phyloP scores from a whole-genome alignment of 2,797 vertebrate species.

The Gymnoscopelus braueri region DNA sequence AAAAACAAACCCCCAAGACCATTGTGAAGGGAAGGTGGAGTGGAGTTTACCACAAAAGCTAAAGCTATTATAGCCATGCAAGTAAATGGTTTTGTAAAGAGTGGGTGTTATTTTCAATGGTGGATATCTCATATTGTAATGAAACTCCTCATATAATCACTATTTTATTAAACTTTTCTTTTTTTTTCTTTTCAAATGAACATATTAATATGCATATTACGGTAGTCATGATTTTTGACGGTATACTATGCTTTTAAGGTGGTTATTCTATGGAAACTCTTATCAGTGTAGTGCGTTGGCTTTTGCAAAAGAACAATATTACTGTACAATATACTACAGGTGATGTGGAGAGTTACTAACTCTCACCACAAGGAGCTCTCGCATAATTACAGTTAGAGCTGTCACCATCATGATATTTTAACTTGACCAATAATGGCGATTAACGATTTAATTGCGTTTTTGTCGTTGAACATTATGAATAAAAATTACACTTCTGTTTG shows the following conservation, averaged over 20 bases:
- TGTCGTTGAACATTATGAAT: too few species aligned
- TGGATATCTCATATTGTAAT: too few species aligned
- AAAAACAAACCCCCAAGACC: too few species aligned
- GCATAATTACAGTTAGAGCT: conserved; percentile 43
- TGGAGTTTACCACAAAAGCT: too few species aligned
- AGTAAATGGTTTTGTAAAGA: too few species aligned
- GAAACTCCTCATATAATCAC: not conserved
- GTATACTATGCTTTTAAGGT: conserved; percentile 44
- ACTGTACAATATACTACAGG: conserved; percentile 42
- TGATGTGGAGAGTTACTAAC: conserved; percentile 52
- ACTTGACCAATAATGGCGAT: too few species aligned
- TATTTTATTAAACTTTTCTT: conserved; percentile 54
- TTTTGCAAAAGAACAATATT: conserved; percentile 56
- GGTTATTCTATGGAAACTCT: conserved; percentile 53
- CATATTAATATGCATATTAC: conserved; percentile 14
- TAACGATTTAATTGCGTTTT: too few species aligned
- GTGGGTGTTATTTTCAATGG: too few species aligned
- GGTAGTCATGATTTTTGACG: conserved; percentile 39
- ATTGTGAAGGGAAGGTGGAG: too few species aligned
- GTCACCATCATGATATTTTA: too few species aligned
- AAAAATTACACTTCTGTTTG: too few species aligned
- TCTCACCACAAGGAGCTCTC: conserved; percentile 53
- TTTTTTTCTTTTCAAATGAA: conserved; percentile 49
- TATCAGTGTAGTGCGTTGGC: conserved; percentile 63
- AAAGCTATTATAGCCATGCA: too few species aligned